Percentiles rank a stretch among this genome's conserved stretches.
Conservation (phyloP, 1,140 invertebrate species). For the Chrysoperla carnea region DNA sequence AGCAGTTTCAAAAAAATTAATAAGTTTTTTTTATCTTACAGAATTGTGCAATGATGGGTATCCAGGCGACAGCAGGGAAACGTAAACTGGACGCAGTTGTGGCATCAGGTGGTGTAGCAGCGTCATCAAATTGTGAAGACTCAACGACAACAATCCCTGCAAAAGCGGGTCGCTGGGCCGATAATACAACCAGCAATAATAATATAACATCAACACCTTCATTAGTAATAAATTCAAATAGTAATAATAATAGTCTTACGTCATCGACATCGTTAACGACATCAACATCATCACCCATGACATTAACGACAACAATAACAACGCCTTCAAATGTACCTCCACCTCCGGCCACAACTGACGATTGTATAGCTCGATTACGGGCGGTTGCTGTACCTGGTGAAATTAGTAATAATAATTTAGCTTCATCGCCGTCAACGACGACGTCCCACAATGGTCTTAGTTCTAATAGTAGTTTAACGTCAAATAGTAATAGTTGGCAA, state of each 20-base stretch:
- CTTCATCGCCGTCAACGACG: background rate
- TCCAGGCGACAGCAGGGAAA: constrained; percentile 53
- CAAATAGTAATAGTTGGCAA: background rate
- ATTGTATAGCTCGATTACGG: constrained; percentile 30
- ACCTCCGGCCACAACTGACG: constrained; percentile 17
- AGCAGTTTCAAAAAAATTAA: background rate
- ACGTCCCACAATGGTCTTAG: too few species aligned
- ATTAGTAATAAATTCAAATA: background rate
- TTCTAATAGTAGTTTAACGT: background rate
- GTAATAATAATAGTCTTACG: constrained; percentile 16
- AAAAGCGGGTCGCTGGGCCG: background rate
- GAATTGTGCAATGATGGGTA: constrained; percentile 60
- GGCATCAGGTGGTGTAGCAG: constrained; percentile 27
- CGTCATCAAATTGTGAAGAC: constrained; percentile 6
- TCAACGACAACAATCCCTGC: background rate
- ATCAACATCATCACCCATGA: background rate
- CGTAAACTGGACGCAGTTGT: constrained; percentile 29
- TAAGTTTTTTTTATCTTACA: constrained; percentile 22
- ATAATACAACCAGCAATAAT: background rate
- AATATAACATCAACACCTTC: background rate
- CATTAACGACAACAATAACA: constrained; percentile 1
- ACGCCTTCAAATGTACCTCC: constrained; percentile 10
- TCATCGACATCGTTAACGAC: constrained; percentile 1
- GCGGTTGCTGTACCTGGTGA: constrained; percentile 30
- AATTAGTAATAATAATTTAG: constrained; percentile 22